Evolutionary conservation across 2,888 invertebrate species (phyloP), one percentile per base, ranked within the genome.

Genomic region (Ennomos erosarius): DNA sequence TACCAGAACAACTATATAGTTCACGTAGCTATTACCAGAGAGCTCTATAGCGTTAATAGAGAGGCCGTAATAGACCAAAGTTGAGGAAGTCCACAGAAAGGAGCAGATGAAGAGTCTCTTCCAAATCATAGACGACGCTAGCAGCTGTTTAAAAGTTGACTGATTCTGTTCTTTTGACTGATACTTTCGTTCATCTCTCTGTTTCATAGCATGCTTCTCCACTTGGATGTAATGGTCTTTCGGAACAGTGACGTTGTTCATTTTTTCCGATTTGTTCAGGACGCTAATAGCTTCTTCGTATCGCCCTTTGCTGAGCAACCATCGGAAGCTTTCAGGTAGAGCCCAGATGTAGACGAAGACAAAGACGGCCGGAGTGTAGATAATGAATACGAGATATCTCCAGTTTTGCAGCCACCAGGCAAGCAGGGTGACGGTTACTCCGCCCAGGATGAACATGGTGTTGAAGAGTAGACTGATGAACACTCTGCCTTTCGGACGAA

Each of bases 31-130:
- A 71, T 97, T 95, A 1, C 96, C 97, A 12, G 95, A 94, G 26
- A 97, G 81, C 5, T 95, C 93, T 46, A 96, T 96, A 0, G 97
- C 95, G 76, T 96, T 96, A 42, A 97, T 92, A 0, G 96, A 96
- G 35, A 97, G 84, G 0, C 97, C 97, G 67, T 96, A 97, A 80
- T 96, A 97, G 8, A 97, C 95, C 58, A 97, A 93, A 4, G 96
- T 95, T 58, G 96, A 96, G 0, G 96, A 94, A 10, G 95, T 94
- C 97, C 97, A 97, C 65, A 96, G 94, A 66, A 96, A 94, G 1
- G 95, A 95, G 62, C 96, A 96, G 34, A 94, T 95, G 45, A 94
- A 78, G 16, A 95, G 79, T 61, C 95, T 87, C 37, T 94, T 85
- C 76, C 94, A 89, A 39, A 96, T 92, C 76, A 93, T 91, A 0